Evolutionary conservation across 1,140 invertebrate genomes (phyloP), one percentile per base, ranked within the genome.

Genomic region (Drosophila watanabei): DNA sequence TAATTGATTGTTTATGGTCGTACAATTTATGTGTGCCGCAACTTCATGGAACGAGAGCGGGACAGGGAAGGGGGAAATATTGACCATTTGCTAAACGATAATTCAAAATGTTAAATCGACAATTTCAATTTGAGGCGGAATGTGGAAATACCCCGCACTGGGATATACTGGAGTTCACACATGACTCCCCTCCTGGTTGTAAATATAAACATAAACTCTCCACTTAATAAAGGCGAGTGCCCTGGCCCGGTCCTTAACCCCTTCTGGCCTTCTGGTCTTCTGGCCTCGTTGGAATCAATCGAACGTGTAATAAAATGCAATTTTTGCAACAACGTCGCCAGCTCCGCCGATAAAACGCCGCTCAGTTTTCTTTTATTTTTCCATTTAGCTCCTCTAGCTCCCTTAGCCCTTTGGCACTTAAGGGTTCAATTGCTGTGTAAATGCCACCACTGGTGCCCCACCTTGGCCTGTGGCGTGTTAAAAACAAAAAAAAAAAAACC

Each of bases 101-200:
- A 89, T 89, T 89, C 85, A 89, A 89, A 89, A 89, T 89, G 81
- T 89, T 89, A 89, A 89, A 89, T 89, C 85, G 85, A 89, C 85
- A 89, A 89, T 89, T 89, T 89, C 85, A 89, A 89, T 89, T 81
- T 89, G 62, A 84, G 59, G 80, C 71, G 71, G 75, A 33, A 58
- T 46, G 63, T 41, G 56, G 24, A 20, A 48, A 14, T 33, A 48
- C 70, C 61, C 75, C 62, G 48, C n/a, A 60, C 28, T 28, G 48
- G 20, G 46, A 28, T 14, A 24, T 24, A 28, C 46, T 28, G 33
- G 62, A 66, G 45, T 62, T 60, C 48, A 49, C 58, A 77, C 51
- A 69, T 65, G 58, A 76, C 70, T 75, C 69, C 68, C 59, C 72
- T 65, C 64, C 64, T 20, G 72, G 72, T 61, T 75, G 85, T 79